Base-by-base conservation (phyloP, 2,888 invertebrate genomes). In the Parnassius smintheus region DNA sequence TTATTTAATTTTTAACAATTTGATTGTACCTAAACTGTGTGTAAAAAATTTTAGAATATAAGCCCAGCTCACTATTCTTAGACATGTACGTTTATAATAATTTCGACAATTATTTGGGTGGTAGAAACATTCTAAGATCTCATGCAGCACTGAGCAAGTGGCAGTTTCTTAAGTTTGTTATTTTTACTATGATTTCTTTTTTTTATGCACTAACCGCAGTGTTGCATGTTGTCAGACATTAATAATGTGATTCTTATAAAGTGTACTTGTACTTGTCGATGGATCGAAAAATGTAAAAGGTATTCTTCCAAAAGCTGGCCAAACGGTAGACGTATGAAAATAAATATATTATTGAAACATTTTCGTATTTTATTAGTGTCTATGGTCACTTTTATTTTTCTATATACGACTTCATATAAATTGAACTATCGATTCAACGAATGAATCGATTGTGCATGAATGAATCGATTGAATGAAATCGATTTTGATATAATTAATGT, bases 241-340 rank as follows among this genome's bases (percentile, higher is more conserved):
- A 42, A 48, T 46, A 56, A 49, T 48, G 59, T 57, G 56, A 61
- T 65, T 59, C 57, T 60, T 62, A 56, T 62, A 61, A 52, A 49
- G 49, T 55, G 55, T 52, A 59, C 58, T 56, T 41, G 54, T 53
- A 68, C 55, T 65, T 62, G 63, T 64, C 60, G 62, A 73, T 74
- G 73, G 73, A 81, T 77, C 74, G 83, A 82, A 81, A 71, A 65
- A 68, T 72, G 73, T 72, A 76, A 78, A 35, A 82, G 78, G 77
- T 84, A 85, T 85, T 88, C 90, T 91, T 90, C 91, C 88, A 86
- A 78, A 81, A 82, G 85, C 81, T 80, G 87, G 89, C 89, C 88
- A 90, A 86, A 76, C 59, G 73, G 83, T 86, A 88, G 84, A 81
- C 76, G 80, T 83, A 83, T 86, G 83, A 80, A 81, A 90, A 88